phyloP scores from a whole-genome alignment of 2,888 invertebrate genomes.

The Patella caerulea region DNA sequence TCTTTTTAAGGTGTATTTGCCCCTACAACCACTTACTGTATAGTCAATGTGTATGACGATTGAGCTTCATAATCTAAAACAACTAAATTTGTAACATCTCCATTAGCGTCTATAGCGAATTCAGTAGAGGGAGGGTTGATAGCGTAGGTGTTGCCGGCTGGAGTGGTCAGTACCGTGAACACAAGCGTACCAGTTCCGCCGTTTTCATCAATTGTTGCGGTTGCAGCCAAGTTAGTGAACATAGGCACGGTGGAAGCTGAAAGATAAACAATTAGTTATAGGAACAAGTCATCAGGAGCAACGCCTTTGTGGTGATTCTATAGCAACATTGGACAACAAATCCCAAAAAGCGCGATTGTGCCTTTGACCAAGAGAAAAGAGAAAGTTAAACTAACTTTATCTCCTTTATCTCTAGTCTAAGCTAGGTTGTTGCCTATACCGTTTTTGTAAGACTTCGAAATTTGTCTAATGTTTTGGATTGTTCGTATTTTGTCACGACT shows the following conservation, averaged over 20 bases:
- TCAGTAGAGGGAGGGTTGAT: background rate
- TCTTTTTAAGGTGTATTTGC: too few relatives aligned
- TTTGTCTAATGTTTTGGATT: too few relatives aligned
- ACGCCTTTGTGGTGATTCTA: too few relatives aligned
- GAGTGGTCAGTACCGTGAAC: background rate
- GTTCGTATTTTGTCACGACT: too few relatives aligned
- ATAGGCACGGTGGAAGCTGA: background rate
- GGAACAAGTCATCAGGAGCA: too few relatives aligned
- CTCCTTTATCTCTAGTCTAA: too few relatives aligned
- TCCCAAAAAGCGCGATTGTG: too few relatives aligned
- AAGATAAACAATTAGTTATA: background rate
- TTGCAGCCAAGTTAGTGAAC: background rate
- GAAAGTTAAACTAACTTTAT: too few relatives aligned
- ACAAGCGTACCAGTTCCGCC: background rate
- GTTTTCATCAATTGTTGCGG: background rate
- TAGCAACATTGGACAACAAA: too few relatives aligned
- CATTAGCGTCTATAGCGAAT: slow-evolving; percentile 17
- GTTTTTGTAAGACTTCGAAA: too few relatives aligned
- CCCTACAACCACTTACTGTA: slow-evolving; percentile 18
- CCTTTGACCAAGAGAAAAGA: too few relatives aligned
- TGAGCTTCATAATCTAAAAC: slow-evolving; percentile 55
- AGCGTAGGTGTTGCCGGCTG: background rate
- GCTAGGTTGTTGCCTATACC: too few relatives aligned
- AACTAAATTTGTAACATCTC: slow-evolving; percentile 36
- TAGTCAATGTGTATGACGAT: slow-evolving; percentile 41